Percentiles rank a stretch among this genome's conserved stretches.
phyloP scores from a whole-genome alignment of 2,888 invertebrate genomes.

The Eupelmus urozonus region DNA sequence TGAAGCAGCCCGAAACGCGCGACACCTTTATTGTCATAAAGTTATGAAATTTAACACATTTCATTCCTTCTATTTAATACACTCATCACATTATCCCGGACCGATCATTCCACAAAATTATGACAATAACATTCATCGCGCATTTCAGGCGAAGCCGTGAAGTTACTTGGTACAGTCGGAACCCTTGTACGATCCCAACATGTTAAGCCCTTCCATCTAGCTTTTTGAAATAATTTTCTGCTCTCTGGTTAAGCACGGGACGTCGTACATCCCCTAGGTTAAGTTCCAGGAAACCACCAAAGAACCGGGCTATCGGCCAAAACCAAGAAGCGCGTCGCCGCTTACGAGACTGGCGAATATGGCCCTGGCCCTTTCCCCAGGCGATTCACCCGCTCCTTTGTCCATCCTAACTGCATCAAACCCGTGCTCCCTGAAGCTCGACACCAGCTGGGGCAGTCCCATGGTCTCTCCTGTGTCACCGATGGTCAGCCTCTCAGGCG shows the following conservation, averaged over 20 bases:
- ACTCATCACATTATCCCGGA: neutral
- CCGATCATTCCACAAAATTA: neutral
- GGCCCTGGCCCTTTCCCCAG: slow-evolving; percentile 69
- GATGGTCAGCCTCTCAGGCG: slow-evolving; percentile 5
- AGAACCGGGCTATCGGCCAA: slow-evolving; percentile 52
- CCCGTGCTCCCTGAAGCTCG: neutral
- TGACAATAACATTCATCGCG: neutral
- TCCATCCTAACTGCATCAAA: neutral
- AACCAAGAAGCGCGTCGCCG: slow-evolving; percentile 65
- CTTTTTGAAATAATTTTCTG: slow-evolving; percentile 20
- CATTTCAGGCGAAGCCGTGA: too few relatives aligned
- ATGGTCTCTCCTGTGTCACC: slow-evolving; percentile 11
- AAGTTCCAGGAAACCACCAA: too few relatives aligned
- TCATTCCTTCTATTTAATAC: too few relatives aligned
- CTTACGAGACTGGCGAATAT: slow-evolving; percentile 71
- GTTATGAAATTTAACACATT: neutral
- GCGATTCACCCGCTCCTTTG: slow-evolving; percentile 56
- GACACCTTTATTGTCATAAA: slow-evolving; percentile 1
- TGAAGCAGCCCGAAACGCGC: neutral
- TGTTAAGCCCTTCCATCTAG: too few relatives aligned
- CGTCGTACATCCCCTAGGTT: too few relatives aligned
- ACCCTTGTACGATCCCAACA: too few relatives aligned
- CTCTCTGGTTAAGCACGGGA: too few relatives aligned
- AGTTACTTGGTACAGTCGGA: too few relatives aligned
- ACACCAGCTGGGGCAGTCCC: slow-evolving; percentile 4